Base-by-base conservation (phyloP, 1,140 invertebrate genomes). In the Melitaea cinxia region DNA sequence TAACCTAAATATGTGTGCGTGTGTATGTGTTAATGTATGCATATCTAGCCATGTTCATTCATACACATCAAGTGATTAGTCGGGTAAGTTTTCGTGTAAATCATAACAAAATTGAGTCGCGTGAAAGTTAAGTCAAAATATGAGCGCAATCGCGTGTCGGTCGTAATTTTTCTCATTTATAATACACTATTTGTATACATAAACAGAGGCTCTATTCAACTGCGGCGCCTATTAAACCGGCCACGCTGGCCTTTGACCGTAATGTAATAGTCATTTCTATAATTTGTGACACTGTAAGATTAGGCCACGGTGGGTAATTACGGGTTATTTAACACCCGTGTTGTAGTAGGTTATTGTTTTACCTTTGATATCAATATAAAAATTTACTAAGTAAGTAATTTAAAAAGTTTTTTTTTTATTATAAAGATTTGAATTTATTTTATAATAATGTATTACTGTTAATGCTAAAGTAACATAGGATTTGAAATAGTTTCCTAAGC, bases 111-210 rank as follows among this genome's bases (percentile, higher is more conserved):
- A 15, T 7, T 15, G 5, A 17, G 17, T 42, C 37, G 37, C 15
- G 5, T 42, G 15, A n/a, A 42, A 42, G 37, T 15, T 17, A 47
- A 47, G 6, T 10, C 14, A 28, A 26, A 45, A 9, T 23, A 26
- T 0, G 12, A 57, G 42, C 19, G 28, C 37, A 37, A 6, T 57
- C n/a, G 54, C 54, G 54, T 57, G 54, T 28, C 23, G 14, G 10
- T 42, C 7, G 37, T 26, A 57, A 45, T 57, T 45, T 42, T 19
- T 57, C 42, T 42, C 37, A 23, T 57, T 57, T 42, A 57, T 26
- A 57, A 26, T 21, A 57, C 54, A 57, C 37, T 57, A 26, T 54
- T 39, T 1, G 21, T 28, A 10, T 14, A 4, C n/a, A n/a, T 23
- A 57, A 57, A 45, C 19, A 42, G 26, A 26, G 24, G 4, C 14